Conservation (phyloP, 2,888 invertebrate species). For the Candidula unifasciata region DNA sequence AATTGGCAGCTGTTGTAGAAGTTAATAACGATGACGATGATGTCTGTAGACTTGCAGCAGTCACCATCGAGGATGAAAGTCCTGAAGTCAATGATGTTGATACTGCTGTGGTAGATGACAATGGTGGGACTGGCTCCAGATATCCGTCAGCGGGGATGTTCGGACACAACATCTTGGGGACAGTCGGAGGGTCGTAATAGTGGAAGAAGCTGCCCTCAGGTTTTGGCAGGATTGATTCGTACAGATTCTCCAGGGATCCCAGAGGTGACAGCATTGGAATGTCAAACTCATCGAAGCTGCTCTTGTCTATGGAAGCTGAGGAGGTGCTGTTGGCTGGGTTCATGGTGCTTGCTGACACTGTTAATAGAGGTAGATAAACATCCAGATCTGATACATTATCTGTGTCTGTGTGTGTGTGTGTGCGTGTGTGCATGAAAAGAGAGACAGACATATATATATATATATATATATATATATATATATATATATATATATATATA, state of each 20-base stretch:
- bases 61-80: background rate
- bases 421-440: too few relatives aligned
- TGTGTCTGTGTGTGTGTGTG: too few relatives aligned
- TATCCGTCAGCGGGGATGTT: conserved; percentile 67
- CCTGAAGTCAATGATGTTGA: background rate
- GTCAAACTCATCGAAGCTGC: conserved; percentile 65
- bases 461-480: too few relatives aligned
- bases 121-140: conserved; percentile 53
- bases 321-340: conserved; percentile 28
- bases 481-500: too few relatives aligned
- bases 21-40: background rate
- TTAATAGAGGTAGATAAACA: conserved; percentile 22
- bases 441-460: too few relatives aligned
- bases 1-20: conserved; percentile 1
- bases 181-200: conserved; percentile 61
- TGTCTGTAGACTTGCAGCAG: background rate
- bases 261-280: conserved; percentile 67
- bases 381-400: too few relatives aligned
- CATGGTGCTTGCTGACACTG: conserved; percentile 61
- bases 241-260: conserved; percentile 70
- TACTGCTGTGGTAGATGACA: background rate
- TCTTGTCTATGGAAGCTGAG: conserved; percentile 53
- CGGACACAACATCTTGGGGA: conserved; percentile 49
- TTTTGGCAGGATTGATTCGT: conserved; percentile 70
- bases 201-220: conserved; percentile 55